Evolutionary conservation across 2,797 vertebrate genomes (phyloP).

Genomic region (Psittacula echo): DNA sequence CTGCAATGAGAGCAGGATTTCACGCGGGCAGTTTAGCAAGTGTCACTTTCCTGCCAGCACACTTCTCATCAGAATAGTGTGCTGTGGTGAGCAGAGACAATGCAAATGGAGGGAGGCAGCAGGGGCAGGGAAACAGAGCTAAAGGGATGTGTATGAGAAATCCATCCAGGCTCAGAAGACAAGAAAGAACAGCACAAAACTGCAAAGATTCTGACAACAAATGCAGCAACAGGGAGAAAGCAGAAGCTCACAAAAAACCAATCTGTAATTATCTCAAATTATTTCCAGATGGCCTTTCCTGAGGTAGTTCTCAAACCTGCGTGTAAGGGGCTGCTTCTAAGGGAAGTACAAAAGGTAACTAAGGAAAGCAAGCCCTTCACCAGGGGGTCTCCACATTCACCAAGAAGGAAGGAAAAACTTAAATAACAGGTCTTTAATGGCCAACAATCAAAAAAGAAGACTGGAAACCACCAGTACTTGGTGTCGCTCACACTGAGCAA

Average conservation of each 20-base stretch:
- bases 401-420: background rate
- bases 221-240: background rate
- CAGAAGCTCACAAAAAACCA: background rate
- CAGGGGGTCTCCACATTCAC: background rate
- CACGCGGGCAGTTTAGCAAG: background rate
- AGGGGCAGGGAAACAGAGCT: background rate
- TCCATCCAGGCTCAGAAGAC: background rate
- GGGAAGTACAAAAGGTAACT: background rate
- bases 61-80: background rate
- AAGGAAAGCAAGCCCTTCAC: background rate
- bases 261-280: background rate
- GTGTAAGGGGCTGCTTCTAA: background rate
- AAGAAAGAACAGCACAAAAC: background rate
- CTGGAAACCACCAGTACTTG: background rate
- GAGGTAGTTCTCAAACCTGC: background rate
- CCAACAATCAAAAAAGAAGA: background rate
- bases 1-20: constrained; percentile 8
- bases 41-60: background rate
- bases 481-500: background rate
- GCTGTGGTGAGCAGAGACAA: background rate
- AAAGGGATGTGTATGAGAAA: background rate
- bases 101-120: fast-evolving
- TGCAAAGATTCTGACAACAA: background rate
- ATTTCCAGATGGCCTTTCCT: background rate
- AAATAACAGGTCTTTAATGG: background rate